A percentile compares a stretch with the other conserved stretches of the same genome.
phyloP scores from a whole-genome alignment of 30 jellyfish, hydroid and myxozoan species.

The Calvadosia cruxmelitensis region DNA sequence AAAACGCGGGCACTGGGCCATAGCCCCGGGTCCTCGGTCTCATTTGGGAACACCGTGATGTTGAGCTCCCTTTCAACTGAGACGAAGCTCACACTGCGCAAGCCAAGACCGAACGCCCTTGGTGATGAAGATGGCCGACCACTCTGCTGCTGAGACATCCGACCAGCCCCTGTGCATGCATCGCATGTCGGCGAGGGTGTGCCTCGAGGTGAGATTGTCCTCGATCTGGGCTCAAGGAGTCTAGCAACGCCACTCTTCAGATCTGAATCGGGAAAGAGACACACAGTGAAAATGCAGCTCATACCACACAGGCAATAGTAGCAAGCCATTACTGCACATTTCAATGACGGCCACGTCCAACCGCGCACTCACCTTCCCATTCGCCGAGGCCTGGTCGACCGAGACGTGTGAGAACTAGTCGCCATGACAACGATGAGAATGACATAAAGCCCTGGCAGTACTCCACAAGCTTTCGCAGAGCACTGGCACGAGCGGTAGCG shows the following conservation, averaged over 20 bases:
- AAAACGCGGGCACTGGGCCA: neutral
- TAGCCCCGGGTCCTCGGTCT: neutral
- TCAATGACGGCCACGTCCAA: too few relatives aligned
- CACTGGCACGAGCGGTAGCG: slow-evolving; percentile 40
- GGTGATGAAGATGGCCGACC: neutral
- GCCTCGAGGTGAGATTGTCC: neutral
- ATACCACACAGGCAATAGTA: too few relatives aligned
- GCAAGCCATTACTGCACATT: too few relatives aligned
- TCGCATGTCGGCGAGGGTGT: neutral
- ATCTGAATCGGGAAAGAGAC: too few relatives aligned
- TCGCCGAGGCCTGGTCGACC: slow-evolving; percentile 86
- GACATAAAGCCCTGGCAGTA: slow-evolving; percentile 45
- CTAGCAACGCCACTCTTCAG: too few relatives aligned
- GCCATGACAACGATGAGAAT: slow-evolving; percentile 64
- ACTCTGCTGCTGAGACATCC: neutral
- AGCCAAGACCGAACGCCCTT: neutral
- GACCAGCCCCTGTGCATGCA: neutral
- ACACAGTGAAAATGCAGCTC: too few relatives aligned
- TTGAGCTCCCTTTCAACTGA: neutral
- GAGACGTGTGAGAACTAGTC: slow-evolving; percentile 61
- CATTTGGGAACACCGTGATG: neutral
- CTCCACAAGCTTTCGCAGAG: slow-evolving; percentile 62
- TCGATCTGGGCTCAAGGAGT: too few relatives aligned
- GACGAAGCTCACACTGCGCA: neutral
- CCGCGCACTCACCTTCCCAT: slow-evolving; percentile 41